Conservation (phyloP, 2,113 vertebrate species). For the Miniopterus natalensis region DNA sequence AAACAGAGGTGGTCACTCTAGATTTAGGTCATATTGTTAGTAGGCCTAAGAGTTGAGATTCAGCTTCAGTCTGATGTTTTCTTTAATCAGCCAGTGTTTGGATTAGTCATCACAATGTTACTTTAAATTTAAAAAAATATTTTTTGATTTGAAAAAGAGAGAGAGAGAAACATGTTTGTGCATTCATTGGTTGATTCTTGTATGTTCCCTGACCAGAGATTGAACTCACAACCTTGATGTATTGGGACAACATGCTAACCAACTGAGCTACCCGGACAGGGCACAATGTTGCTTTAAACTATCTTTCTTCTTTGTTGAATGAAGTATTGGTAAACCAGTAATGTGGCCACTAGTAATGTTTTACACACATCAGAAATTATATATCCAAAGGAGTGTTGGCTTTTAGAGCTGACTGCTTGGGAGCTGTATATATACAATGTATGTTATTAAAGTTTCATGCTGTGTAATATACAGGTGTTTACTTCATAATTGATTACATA, state of each 20-base stretch:
- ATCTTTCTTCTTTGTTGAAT: slow-evolving; percentile 11
- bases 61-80: background rate
- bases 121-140: background rate
- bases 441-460: background rate
- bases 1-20: background rate
- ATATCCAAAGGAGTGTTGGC: background rate
- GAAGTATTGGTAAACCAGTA: background rate
- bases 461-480: slow-evolving; percentile 1
- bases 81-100: slow-evolving; percentile 6
- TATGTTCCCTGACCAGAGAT: background rate
- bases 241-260: background rate
- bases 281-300: background rate
- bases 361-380: background rate
- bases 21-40: background rate
- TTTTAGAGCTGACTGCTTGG: slow-evolving; percentile 10
- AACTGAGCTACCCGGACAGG: background rate
- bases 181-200: background rate
- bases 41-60: background rate
- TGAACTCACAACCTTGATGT: background rate
- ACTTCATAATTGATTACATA: slow-evolving; percentile 15
- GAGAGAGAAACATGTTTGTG: background rate
- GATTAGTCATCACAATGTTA: background rate
- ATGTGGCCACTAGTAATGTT: background rate
- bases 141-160: background rate
- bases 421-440: background rate